These are phyloP conservation scores for Phrynocephalus versicolor DNA, from an alignment of 2,113 vertebrate genomes.

Conservation along the genomic window DNA sequence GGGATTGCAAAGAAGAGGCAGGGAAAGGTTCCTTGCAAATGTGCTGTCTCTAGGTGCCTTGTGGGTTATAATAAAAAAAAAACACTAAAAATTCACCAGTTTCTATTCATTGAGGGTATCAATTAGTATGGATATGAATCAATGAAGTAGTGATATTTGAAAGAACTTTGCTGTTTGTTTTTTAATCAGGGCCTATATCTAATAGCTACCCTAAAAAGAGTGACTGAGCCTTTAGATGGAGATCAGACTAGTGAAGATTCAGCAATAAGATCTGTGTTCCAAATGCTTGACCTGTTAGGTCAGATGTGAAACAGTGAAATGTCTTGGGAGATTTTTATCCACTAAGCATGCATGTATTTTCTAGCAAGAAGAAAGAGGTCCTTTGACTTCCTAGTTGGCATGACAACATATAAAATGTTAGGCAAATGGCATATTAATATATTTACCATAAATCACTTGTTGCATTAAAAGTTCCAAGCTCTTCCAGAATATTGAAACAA, in stretches of 20 bases:
- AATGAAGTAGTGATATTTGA: too few relatives aligned
- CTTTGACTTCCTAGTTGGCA: slow-evolving; percentile 55
- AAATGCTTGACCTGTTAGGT: slow-evolving; percentile 48
- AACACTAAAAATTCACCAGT: too few relatives aligned
- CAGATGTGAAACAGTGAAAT: slow-evolving; percentile 36
- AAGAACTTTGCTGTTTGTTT: too few relatives aligned
- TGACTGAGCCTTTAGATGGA: too few relatives aligned
- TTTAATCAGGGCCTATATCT: too few relatives aligned
- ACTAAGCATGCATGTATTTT: slow-evolving; percentile 17
- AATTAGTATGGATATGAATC: too few relatives aligned
- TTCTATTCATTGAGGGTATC: too few relatives aligned
- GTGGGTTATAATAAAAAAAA: too few relatives aligned
- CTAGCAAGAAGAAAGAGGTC: slow-evolving; percentile 19
- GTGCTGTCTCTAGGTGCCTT: too few relatives aligned
- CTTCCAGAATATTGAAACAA: slow-evolving; percentile 10
- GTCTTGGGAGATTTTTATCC: slow-evolving; percentile 30
- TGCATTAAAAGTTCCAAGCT: background rate
- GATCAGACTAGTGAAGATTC: accelerated
- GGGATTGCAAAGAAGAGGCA: too few relatives aligned
- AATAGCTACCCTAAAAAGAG: background rate
- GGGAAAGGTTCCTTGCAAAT: too few relatives aligned
- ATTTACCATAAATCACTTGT: slow-evolving; percentile 59
- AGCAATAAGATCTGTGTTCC: accelerated
- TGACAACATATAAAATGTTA: slow-evolving; percentile 61
- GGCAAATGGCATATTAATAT: slow-evolving; percentile 71